phyloP scores from a whole-genome alignment of 2,888 invertebrate genomes.

The Aradus depressus region DNA sequence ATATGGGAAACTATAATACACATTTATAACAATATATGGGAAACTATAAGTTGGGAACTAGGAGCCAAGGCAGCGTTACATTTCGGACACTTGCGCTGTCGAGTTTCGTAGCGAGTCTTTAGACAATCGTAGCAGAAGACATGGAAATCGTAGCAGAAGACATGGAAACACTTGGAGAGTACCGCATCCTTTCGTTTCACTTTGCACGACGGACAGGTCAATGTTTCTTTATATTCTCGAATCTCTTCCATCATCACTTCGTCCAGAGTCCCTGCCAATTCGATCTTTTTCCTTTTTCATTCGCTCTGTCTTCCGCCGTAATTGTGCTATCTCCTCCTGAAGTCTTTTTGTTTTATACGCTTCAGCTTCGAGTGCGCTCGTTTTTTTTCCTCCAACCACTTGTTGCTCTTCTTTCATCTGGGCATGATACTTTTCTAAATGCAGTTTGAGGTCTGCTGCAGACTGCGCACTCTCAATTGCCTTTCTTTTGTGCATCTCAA shows the following conservation, averaged over 20 bases:
- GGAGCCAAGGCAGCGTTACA: conserved; percentile 99
- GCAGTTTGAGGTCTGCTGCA: conserved; percentile 90
- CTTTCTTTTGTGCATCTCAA: conserved; percentile 97
- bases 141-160: too few relatives aligned
- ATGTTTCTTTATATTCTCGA: conserved; percentile 91
- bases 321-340: conserved; percentile 83
- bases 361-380: conserved; percentile 88
- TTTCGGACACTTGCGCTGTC: conserved; percentile 97
- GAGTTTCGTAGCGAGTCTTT: conserved; percentile 92
- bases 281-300: conserved; percentile 96
- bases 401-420: conserved; percentile 97
- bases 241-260: conserved; percentile 97
- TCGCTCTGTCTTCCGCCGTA: conserved; percentile 84
- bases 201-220: conserved; percentile 97
- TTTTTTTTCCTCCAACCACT: conserved; percentile 93
- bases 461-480: conserved; percentile 96
- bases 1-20: too few relatives aligned
- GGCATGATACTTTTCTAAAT: conserved; percentile 77
- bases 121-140: conserved; percentile 99
- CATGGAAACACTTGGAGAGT: conserved; percentile 96
- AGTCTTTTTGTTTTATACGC: conserved; percentile 92
- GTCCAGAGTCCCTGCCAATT: conserved; percentile 89
- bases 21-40: too few relatives aligned
- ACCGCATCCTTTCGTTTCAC: conserved; percentile 98
- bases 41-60: too few relatives aligned